These are phyloP conservation scores for Aplocera efformata DNA, from an alignment of 2,888 invertebrate species.

Conservation along the genomic window DNA sequence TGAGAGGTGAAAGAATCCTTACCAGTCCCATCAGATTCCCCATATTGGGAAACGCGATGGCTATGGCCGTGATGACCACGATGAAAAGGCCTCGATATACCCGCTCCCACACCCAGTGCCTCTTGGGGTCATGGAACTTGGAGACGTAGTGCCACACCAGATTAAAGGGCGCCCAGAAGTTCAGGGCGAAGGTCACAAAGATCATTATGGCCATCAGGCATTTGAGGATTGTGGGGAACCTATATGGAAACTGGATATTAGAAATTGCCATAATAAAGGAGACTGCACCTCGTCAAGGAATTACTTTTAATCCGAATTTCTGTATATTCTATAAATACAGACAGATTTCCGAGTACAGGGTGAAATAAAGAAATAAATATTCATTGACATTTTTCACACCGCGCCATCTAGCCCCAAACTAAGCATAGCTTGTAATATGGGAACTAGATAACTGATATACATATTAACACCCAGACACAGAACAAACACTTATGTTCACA, in stretches of 20 bases:
- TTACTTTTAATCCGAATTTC: too few relatives aligned
- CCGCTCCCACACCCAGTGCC: constrained; percentile 66
- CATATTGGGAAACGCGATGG: constrained; percentile 67
- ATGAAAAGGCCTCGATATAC: constrained; percentile 57
- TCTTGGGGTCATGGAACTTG: constrained; percentile 50
- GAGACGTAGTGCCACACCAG: constrained; percentile 66
- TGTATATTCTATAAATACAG: too few relatives aligned
- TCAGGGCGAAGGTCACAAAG: constrained; percentile 68
- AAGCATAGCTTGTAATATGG: too few relatives aligned
- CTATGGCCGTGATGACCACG: constrained; percentile 52
- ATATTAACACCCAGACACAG: background rate
- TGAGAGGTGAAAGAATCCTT: constrained; percentile 27
- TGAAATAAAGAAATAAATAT: too few relatives aligned
- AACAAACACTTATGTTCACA: background rate
- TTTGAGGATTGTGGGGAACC: constrained; percentile 64
- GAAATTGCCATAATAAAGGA: too few relatives aligned
- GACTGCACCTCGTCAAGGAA: too few relatives aligned
- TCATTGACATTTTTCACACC: too few relatives aligned
- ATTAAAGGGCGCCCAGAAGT: constrained; percentile 73
- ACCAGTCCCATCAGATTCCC: constrained; percentile 72
- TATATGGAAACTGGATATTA: too few relatives aligned
- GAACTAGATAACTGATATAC: too few relatives aligned
- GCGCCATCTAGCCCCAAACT: too few relatives aligned
- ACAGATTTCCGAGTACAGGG: too few relatives aligned
- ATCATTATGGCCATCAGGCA: constrained; percentile 68